Evolutionary conservation across 2,888 invertebrate genomes (phyloP).

Genomic region (Drosophila prolongata): DNA sequence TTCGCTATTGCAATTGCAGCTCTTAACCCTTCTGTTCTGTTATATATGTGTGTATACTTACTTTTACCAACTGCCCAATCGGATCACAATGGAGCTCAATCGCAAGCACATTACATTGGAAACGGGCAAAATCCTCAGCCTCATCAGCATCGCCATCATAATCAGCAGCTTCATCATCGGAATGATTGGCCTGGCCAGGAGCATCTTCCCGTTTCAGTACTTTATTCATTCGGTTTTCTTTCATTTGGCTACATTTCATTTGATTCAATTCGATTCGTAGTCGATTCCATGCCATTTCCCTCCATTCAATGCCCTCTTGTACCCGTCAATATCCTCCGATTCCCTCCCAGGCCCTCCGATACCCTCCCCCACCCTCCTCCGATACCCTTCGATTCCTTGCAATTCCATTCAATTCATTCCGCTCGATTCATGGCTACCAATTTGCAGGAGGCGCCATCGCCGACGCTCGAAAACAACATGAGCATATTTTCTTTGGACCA

Average conservation of each 20-base stretch:
- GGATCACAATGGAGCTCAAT: slow-evolving; percentile 61
- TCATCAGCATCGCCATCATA: slow-evolving; percentile 52
- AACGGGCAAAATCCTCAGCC: slow-evolving; percentile 39
- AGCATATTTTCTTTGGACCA: slow-evolving; percentile 51
- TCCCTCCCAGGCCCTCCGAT: slow-evolving; percentile 4
- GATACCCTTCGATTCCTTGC: slow-evolving; percentile 14
- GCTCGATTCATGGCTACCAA: slow-evolving; percentile 69
- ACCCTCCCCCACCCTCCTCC: not conserved
- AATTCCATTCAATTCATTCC: slow-evolving; percentile 36
- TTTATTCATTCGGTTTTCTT: slow-evolving; percentile 7
- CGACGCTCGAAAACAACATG: slow-evolving; percentile 59
- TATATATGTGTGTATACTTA: not conserved
- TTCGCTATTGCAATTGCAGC: not conserved
- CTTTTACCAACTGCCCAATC: slow-evolving; percentile 64
- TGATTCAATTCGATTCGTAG: slow-evolving; percentile 38
- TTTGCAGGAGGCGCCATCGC: slow-evolving; percentile 73
- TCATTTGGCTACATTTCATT: slow-evolving; percentile 32
- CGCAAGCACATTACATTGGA: slow-evolving; percentile 54
- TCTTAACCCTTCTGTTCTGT: not conserved
- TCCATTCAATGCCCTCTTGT: slow-evolving; percentile 28
- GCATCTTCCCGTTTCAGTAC: slow-evolving; percentile 6
- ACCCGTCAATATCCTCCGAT: slow-evolving; percentile 8
- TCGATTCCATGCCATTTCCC: slow-evolving; percentile 43
- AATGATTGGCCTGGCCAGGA: slow-evolving; percentile 36
- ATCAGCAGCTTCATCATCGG: slow-evolving; percentile 42